These are phyloP conservation scores for Talpa occidentalis DNA, from an alignment of 2,113 vertebrate species.

Conservation along the genomic window DNA sequence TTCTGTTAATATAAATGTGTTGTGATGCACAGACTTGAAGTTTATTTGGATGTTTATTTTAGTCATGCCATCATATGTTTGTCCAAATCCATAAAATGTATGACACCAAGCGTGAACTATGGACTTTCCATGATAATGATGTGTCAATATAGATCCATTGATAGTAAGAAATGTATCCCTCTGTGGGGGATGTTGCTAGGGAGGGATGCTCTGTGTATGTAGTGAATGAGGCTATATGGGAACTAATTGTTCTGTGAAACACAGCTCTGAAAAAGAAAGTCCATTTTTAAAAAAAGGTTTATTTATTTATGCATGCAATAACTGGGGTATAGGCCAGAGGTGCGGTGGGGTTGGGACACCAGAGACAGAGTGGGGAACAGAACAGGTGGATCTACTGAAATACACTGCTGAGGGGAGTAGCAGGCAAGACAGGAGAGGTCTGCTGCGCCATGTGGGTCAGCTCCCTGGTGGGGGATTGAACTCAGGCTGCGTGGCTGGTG, in stretches of 20 bases:
- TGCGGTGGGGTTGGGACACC: too few relatives aligned
- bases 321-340: too few relatives aligned
- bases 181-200: not conserved
- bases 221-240: not conserved
- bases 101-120: not conserved
- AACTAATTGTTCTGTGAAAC: not conserved
- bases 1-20: conserved; percentile 16
- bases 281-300: not conserved
- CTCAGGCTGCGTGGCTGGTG: too few relatives aligned
- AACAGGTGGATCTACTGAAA: too few relatives aligned
- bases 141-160: not conserved
- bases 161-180: not conserved
- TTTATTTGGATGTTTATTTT: conserved; percentile 20
- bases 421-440: too few relatives aligned
- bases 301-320: too few relatives aligned
- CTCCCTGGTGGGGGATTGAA: too few relatives aligned
- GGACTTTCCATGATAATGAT: not conserved
- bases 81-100: not conserved
- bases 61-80: not conserved
- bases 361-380: too few relatives aligned
- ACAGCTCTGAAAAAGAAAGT: not conserved
- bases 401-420: too few relatives aligned
- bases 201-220: not conserved
- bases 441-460: too few relatives aligned
- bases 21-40: not conserved